A percentile compares a stretch with the other conserved stretches of the same genome.
These are phyloP conservation scores for Griposia aprilina DNA, from an alignment of 2,888 invertebrate genomes.

Conservation along the genomic window DNA sequence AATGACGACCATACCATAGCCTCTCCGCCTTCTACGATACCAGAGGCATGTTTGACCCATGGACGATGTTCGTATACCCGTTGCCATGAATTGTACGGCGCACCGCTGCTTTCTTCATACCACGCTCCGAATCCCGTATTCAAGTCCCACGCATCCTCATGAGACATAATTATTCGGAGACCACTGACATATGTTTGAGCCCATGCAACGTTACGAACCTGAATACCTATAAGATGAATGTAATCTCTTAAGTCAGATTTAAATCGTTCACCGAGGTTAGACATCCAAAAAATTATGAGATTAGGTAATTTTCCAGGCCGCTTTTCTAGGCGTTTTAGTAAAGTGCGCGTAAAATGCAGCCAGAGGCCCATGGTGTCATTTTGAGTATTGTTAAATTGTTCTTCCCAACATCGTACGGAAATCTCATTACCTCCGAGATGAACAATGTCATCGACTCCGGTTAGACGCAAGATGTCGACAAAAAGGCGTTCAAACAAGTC, in stretches of 20 bases:
- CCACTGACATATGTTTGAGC: conserved; percentile 90
- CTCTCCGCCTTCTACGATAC: conserved; percentile 93
- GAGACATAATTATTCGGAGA: conserved; percentile 93
- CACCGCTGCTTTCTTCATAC: conserved; percentile 94
- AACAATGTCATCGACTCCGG: conserved; percentile 94
- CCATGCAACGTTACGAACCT: conserved; percentile 92
- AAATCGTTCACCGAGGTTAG: conserved; percentile 73
- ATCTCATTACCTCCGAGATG: conserved; percentile 95
- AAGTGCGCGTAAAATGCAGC: conserved; percentile 93
- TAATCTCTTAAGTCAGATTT: conserved; percentile 77
- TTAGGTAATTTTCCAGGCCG: conserved; percentile 85
- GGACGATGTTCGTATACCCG: conserved; percentile 95
- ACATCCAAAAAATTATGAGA: conserved; percentile 80
- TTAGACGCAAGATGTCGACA: conserved; percentile 93
- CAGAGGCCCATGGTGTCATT: conserved; percentile 92
- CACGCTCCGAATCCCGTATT: conserved; percentile 95
- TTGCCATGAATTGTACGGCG: conserved; percentile 96
- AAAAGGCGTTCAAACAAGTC: conserved; percentile 93
- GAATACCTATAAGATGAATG: conserved; percentile 74
- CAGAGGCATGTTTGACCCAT: conserved; percentile 82
- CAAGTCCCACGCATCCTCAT: conserved; percentile 96
- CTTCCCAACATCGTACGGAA: conserved; percentile 93
- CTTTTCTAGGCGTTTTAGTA: conserved; percentile 89
- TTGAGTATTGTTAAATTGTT: conserved; percentile 89
- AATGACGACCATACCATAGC: conserved; percentile 95